A percentile compares a stretch with the other conserved stretches of the same genome.
Conservation (phyloP, 2,113 vertebrate genomes). For the Empidonax alnorum region DNA sequence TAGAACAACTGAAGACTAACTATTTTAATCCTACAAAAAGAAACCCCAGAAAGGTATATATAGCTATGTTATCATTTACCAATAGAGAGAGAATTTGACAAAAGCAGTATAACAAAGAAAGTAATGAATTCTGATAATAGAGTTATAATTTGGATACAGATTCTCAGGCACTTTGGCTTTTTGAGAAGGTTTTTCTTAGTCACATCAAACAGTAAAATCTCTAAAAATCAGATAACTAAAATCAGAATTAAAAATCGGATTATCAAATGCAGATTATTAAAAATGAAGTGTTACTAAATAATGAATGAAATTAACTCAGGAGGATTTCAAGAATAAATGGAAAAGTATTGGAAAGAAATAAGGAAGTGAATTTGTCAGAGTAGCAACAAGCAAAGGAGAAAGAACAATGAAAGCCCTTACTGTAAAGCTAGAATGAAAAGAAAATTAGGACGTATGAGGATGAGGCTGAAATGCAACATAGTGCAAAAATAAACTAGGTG, state of each 20-base stretch:
- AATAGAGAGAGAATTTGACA: neutral
- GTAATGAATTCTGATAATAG: neutral
- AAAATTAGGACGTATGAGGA: neutral
- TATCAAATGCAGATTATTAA: neutral
- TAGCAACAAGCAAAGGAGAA: neutral
- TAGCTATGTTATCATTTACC: neutral
- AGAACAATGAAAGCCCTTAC: neutral
- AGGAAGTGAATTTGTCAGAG: neutral
- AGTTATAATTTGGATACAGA: neutral
- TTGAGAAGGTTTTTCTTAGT: neutral
- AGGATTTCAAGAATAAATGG: neutral
- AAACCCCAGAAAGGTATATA: rapidly evolving
- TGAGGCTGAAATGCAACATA: neutral
- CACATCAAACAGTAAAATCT: neutral
- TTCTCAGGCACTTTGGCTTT: neutral
- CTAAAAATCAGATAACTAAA: neutral
- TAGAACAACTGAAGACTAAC: neutral
- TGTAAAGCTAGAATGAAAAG: neutral
- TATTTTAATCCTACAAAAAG: neutral
- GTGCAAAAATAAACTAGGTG: neutral
- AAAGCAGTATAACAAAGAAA: neutral
- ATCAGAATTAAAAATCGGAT: neutral
- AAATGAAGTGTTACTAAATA: neutral
- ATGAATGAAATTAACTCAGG: neutral
- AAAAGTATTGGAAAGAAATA: neutral